Conservation (phyloP, 2,797 vertebrate genomes). For the Fundulus diaphanus region DNA sequence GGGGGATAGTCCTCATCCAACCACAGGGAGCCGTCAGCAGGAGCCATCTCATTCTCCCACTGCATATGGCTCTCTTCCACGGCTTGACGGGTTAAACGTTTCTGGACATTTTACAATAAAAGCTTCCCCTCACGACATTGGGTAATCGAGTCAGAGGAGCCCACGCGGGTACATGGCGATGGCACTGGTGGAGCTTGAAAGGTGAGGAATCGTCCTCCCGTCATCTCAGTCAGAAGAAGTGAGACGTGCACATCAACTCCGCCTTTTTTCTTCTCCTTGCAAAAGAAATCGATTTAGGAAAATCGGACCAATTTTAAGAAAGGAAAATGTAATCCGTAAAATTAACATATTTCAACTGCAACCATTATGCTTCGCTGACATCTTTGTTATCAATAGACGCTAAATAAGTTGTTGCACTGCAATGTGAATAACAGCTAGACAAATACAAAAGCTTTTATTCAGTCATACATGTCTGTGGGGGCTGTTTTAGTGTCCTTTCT, state of each 20-base stretch:
- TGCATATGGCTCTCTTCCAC: constrained; percentile 48
- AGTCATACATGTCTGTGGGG: neutral
- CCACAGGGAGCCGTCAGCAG: constrained; percentile 39
- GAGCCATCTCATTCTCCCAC: constrained; percentile 47
- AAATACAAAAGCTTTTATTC: too few relatives aligned
- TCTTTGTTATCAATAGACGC: neutral
- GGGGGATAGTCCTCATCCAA: constrained; percentile 33
- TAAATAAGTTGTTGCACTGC: neutral
- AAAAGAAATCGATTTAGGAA: neutral
- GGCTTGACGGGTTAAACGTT: constrained; percentile 30
- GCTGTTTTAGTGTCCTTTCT: neutral
- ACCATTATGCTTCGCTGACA: too few relatives aligned
- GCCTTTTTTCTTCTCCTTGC: neutral
- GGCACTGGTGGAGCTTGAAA: constrained; percentile 19
- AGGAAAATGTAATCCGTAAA: neutral
- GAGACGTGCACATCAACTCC: neutral
- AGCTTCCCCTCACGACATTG: neutral
- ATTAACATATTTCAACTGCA: too few relatives aligned
- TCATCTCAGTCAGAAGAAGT: constrained; percentile 5
- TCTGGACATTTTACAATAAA: constrained; percentile 25
- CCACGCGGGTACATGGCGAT: constrained; percentile 38
- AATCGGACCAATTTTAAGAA: too few relatives aligned
- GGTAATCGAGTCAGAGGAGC: neutral
- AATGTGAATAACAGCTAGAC: neutral
- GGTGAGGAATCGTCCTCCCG: constrained; percentile 6